A percentile compares a stretch with the other conserved stretches of the same genome.
Evolutionary conservation across 2,888 invertebrate species (phyloP).

Genomic region (Caenorhabditis plicata): DNA sequence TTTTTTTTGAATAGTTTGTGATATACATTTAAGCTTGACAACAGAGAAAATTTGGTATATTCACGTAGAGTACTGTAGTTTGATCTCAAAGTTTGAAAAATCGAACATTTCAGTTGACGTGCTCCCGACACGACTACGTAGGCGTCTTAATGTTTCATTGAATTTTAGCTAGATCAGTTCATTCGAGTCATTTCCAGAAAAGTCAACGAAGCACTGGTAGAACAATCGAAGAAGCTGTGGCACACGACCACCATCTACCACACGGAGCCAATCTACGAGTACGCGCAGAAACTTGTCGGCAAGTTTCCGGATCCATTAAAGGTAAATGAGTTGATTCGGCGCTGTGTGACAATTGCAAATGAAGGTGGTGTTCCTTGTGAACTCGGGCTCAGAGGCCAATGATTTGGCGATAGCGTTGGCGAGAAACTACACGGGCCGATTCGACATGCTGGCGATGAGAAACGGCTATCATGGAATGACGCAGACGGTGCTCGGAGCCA

Average conservation of each 20-base stretch:
- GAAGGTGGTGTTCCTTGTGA: slow-evolving; percentile 86
- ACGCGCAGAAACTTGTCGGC: slow-evolving; percentile 78
- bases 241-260: slow-evolving; percentile 90
- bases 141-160: background rate
- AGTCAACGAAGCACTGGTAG: slow-evolving; percentile 78
- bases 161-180: background rate
- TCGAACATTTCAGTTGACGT: no score
- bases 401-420: slow-evolving; percentile 88
- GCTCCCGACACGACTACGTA: no score
- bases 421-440: slow-evolving; percentile 77
- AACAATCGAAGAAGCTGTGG: slow-evolving; percentile 82
- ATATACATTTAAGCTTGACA: background rate
- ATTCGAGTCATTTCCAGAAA: slow-evolving; percentile 72
- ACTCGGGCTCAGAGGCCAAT: slow-evolving; percentile 96
- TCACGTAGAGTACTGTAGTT: no score
- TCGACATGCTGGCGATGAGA: slow-evolving; percentile 80
- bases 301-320: slow-evolving; percentile 85
- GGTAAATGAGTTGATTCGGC: slow-evolving; percentile 64
- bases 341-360: background rate
- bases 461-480: slow-evolving; percentile 92
- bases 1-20: background rate
- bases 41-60: no score
- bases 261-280: slow-evolving; percentile 86
- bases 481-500: slow-evolving; percentile 79
- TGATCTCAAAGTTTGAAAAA: no score